Base-by-base conservation (phyloP, 2,888 invertebrate species). In the Corbicula japonica region DNA sequence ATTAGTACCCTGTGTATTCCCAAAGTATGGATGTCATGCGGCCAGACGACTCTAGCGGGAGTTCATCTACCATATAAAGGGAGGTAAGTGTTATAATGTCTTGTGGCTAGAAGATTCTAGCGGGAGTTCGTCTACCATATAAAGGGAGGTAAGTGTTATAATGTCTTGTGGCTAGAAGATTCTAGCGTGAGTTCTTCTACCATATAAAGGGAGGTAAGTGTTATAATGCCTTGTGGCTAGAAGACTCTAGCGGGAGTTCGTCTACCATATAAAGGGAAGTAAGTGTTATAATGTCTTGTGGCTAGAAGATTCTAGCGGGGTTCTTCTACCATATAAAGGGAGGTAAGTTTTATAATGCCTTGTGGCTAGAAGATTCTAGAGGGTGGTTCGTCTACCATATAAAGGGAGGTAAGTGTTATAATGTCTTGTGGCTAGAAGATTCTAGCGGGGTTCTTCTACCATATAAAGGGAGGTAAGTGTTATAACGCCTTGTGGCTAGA, bases 1-100 rank as follows among this genome's bases (percentile, higher is more conserved):
- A 44, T 88, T 3, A 85, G 87, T 21, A 63, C 83, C 4, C 30
- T 88, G 18, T 73, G 82, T 10, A 66, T 82, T 26, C 54, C 81
- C 10, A 76, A 87, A 15, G 61, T 91, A 0, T 89, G 86, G 85
- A 80, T 86, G 6, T 72, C 84, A 8, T 91, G 91, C 77, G 84
- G 83, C 2, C 68, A 79, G 26, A 77, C 82, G 2, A 60, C 79
- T 12, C 80, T 89, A 18, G 87, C 87, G 30, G 91, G 91, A 1
- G 82, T 90, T 3, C 83, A 82, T 35, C 66, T 61, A 2, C 76
- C 82, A 15, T 88, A 66, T 35, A 6, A 26, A 54, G 48, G 52
- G 12, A 71, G 76, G 76, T 76, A 60, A 70, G n/a, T 15, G 6
- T 38, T n/a, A n/a, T n/a, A 34, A 18, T 34, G n/a, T 15, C 26